Evolutionary conservation across 1,140 invertebrate species (phyloP), one percentile per base, ranked within the genome.

Genomic region (Eurosta solidaginis): DNA sequence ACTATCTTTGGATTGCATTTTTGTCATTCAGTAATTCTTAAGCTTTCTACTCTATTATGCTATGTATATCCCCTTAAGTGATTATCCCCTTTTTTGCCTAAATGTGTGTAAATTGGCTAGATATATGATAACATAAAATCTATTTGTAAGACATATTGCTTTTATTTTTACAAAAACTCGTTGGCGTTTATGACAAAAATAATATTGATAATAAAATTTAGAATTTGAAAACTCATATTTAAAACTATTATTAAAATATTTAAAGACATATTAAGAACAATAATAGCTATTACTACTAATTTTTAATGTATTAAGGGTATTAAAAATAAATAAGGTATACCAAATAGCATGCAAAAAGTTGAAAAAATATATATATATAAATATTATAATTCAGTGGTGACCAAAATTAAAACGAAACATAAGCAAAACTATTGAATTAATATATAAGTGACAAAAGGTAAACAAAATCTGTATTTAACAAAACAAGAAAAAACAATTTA

Each of bases 221-320:
- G 54, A 33, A 59, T 36, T 59, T 36, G 54, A 59, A 59, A 59
- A 59, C 29, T 59, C 54, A 59, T 59, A 33, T 33, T 59, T 59
- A 59, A 59, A 33, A 59, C 54, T 59, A 36, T 33, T 29, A 59
- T 59, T 59, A 27, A 74, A 78, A 78, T 78, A 78, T 78, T 74
- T 75, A 78, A 78, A 78, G 68, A 83, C 85, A 86, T 86, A 86
- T 86, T 84, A 86, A 86, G 85, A 86, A 86, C 85, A 86, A 86
- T 86, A 86, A 86, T 86, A 86, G 85, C 84, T 86, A 86, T 86
- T 86, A 86, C 84, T 59, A 86, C 83, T 86, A 86, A 86, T 85
- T 84, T 85, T 77, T 85, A 86, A 83, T 77, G 77, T 74, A 79
- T 77, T 77, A 77, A 54, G 36, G 12, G 54, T 54, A n/a, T n/a